Conservation (phyloP, 2,888 invertebrate species). For the Didymodactylos carnosus region DNA sequence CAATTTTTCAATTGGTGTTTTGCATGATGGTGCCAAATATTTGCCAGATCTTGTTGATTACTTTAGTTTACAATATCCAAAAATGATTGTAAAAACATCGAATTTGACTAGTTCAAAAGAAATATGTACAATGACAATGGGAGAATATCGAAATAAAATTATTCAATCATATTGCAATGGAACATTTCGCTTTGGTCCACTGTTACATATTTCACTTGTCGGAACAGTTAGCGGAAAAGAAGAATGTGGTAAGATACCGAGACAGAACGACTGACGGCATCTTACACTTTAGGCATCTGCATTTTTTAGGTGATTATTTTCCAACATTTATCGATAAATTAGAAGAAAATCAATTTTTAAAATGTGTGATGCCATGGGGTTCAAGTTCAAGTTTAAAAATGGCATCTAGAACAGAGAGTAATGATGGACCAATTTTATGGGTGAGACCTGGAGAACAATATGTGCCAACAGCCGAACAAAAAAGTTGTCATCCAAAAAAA, state of each 20-base stretch:
- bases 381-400: slow-evolving; percentile 63
- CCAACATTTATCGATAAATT: slow-evolving; percentile 65
- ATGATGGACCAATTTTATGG: slow-evolving; percentile 96
- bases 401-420: slow-evolving; percentile 63
- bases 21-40: slow-evolving; percentile 59
- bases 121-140: slow-evolving; percentile 75
- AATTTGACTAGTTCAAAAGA: slow-evolving; percentile 64
- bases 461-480: slow-evolving; percentile 56
- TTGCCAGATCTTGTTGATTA: slow-evolving; percentile 76
- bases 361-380: slow-evolving; percentile 85
- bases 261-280: neutral
- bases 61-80: slow-evolving; percentile 62
- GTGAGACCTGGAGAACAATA: slow-evolving; percentile 88
- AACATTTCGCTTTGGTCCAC: slow-evolving; percentile 74
- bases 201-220: slow-evolving; percentile 84
- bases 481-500: neutral
- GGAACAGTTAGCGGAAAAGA: slow-evolving; percentile 37
- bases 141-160: slow-evolving; percentile 41
- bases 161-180: slow-evolving; percentile 42
- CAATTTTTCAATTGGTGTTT: slow-evolving; percentile 78
- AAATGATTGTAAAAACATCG: slow-evolving; percentile 72
- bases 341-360: slow-evolving; percentile 62
- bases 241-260: neutral
- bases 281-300: neutral
- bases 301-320: slow-evolving; percentile 67